Percentiles rank a stretch among this genome's conserved stretches.
These are phyloP conservation scores for Microctonus hyperodae DNA, from an alignment of 2,888 invertebrate genomes.

Conservation along the genomic window DNA sequence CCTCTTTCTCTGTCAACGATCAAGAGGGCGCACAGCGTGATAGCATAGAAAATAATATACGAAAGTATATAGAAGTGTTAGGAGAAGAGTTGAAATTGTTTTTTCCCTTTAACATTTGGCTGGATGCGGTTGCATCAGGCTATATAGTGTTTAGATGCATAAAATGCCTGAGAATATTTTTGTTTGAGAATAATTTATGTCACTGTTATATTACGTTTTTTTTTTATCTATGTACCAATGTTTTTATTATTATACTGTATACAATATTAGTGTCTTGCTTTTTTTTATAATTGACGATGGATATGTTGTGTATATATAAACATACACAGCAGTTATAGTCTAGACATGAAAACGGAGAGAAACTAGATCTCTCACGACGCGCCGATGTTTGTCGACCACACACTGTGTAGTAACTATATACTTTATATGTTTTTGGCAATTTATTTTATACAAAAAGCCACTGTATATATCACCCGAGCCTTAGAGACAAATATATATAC, in stretches of 20 bases:
- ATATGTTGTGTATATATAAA: background rate
- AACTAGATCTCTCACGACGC: background rate
- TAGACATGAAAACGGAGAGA: conserved; percentile 37
- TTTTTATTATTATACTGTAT: background rate
- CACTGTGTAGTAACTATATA: conserved; percentile 41
- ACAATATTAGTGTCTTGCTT: no score
- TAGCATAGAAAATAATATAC: conserved; percentile 16
- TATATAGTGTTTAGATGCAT: background rate
- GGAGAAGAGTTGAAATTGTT: background rate
- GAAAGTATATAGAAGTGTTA: conserved; percentile 2
- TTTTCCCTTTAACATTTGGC: background rate
- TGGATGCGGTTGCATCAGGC: background rate
- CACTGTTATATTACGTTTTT: conserved; percentile 17
- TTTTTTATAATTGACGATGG: no score
- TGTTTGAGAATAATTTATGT: conserved; percentile 9
- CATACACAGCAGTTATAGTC: conserved; percentile 29
- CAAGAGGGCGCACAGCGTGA: conserved; percentile 12
- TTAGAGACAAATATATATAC: conserved; percentile 16
- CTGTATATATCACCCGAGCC: conserved; percentile 28
- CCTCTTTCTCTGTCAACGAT: conserved; percentile 23
- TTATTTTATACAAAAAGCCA: conserved; percentile 46
- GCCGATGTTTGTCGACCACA: conserved; percentile 37
- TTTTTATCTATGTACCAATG: background rate
- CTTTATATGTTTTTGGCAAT: conserved; percentile 41
- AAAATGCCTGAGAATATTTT: background rate